phyloP scores from a whole-genome alignment of 2,113 vertebrate species.

The Platichthys stellatus region DNA sequence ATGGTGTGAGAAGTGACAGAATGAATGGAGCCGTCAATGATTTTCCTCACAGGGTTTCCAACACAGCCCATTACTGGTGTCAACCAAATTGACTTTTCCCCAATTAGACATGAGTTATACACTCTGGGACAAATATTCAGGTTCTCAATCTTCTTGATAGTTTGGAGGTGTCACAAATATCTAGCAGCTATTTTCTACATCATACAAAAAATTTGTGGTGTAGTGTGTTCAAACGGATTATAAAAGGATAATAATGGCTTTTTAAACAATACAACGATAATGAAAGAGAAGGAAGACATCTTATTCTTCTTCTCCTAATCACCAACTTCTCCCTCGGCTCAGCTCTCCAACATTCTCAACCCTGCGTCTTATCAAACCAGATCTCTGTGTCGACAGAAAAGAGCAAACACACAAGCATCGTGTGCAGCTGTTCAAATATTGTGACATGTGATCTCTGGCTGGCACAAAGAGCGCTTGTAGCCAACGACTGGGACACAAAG shows the following conservation, averaged over 20 bases:
- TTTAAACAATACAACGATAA: neutral
- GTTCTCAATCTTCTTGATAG: neutral
- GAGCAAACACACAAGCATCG: slow-evolving; percentile 59
- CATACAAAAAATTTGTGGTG: neutral
- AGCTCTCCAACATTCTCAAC: slow-evolving; percentile 46
- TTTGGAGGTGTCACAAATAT: neutral
- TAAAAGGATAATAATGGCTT: neutral
- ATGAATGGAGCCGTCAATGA: slow-evolving; percentile 18
- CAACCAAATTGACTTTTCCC: slow-evolving; percentile 29
- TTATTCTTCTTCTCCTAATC: neutral
- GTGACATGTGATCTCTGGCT: slow-evolving; percentile 79
- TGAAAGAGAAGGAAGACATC: neutral
- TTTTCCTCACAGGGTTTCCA: slow-evolving; percentile 12
- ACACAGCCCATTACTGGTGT: slow-evolving; percentile 16
- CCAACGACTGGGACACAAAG: slow-evolving; percentile 63
- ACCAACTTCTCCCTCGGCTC: slow-evolving; percentile 2
- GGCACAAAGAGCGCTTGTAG: slow-evolving; percentile 79
- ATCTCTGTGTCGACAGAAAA: slow-evolving; percentile 27
- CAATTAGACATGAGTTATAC: neutral
- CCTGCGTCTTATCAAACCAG: slow-evolving; percentile 47
- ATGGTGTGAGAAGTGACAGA: slow-evolving; percentile 33
- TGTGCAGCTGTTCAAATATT: slow-evolving; percentile 84
- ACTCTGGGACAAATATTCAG: slow-evolving; percentile 11
- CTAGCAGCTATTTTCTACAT: too few species aligned
- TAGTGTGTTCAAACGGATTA: neutral